Conservation (phyloP, 1,140 invertebrate genomes). For the Drosophila yakuba region DNA sequence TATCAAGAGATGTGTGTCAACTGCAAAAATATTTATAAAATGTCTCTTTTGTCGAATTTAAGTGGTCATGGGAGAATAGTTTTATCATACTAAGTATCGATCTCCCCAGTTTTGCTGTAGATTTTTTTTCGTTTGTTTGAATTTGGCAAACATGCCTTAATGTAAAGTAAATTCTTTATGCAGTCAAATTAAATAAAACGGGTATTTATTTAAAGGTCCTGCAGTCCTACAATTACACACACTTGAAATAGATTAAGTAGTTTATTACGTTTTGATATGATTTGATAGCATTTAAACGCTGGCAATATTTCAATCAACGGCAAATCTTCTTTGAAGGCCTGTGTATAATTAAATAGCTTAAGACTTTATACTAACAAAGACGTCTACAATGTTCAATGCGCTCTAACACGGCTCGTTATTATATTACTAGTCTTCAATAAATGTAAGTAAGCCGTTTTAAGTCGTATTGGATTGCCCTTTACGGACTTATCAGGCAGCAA, state of each 20-base stretch:
- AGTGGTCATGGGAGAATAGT: slow-evolving; percentile 5
- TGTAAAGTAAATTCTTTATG: neutral
- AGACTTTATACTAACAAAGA: neutral
- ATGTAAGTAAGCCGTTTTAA: slow-evolving; percentile 6
- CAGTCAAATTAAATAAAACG: neutral
- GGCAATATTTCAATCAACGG: neutral
- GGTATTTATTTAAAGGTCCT: neutral
- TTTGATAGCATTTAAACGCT: too few relatives aligned
- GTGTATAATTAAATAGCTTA: neutral
- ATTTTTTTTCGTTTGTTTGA: too few relatives aligned
- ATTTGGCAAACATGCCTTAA: neutral
- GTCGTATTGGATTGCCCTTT: slow-evolving; percentile 12
- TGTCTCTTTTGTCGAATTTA: neutral
- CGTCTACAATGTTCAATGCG: slow-evolving; percentile 9
- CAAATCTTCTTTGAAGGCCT: neutral
- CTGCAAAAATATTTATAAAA: slow-evolving; percentile 32
- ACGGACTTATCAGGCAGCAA: slow-evolving; percentile 39
- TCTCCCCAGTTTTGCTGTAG: too few relatives aligned
- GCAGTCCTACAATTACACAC: neutral
- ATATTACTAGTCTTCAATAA: slow-evolving; percentile 4
- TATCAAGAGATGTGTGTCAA: slow-evolving; percentile 28
- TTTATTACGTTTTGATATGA: too few relatives aligned
- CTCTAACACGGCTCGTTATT: neutral
- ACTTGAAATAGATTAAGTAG: too few relatives aligned
- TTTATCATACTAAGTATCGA: too few relatives aligned